phyloP scores from a whole-genome alignment of 2,888 invertebrate species.

The Helleia helle region DNA sequence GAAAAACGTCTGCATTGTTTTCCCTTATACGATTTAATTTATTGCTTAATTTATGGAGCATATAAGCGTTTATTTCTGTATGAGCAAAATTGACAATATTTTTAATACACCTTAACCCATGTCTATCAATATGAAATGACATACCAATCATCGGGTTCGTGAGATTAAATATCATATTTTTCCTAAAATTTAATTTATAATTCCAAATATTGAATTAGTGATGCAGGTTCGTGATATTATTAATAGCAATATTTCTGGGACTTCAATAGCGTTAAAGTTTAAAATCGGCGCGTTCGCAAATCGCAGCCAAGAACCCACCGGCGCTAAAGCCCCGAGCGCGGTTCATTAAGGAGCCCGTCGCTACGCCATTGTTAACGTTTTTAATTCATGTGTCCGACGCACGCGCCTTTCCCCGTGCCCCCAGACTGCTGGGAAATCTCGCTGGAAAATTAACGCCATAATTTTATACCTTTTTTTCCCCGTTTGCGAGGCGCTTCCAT shows the following conservation, averaged over 20 bases:
- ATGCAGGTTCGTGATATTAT: too few species aligned
- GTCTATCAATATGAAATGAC: too few species aligned
- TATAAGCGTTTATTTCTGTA: too few species aligned
- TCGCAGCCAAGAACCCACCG: slow-evolving; percentile 16
- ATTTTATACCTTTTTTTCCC: slow-evolving; percentile 47
- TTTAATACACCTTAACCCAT: too few species aligned
- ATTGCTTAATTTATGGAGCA: too few species aligned
- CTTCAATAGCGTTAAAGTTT: slow-evolving; percentile 5
- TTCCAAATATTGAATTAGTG: too few species aligned
- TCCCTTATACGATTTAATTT: too few species aligned
- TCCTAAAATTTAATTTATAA: too few species aligned
- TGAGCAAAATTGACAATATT: too few species aligned
- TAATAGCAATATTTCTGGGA: too few species aligned
- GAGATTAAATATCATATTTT: too few species aligned
- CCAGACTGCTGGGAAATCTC: slow-evolving; percentile 67
- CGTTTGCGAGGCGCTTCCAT: slow-evolving; percentile 54
- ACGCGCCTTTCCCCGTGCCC: slow-evolving; percentile 45
- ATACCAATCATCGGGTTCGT: too few species aligned
- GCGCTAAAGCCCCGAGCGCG: slow-evolving; percentile 30
- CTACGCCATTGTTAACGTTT: slow-evolving; percentile 65
- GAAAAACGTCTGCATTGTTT: not conserved
- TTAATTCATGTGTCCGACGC: slow-evolving; percentile 71
- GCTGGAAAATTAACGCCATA: slow-evolving; percentile 69
- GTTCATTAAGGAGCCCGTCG: slow-evolving; percentile 63
- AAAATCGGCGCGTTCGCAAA: slow-evolving; percentile 12